Base-by-base conservation (phyloP, 2,888 invertebrate species). In the Drosophila emarginata region DNA sequence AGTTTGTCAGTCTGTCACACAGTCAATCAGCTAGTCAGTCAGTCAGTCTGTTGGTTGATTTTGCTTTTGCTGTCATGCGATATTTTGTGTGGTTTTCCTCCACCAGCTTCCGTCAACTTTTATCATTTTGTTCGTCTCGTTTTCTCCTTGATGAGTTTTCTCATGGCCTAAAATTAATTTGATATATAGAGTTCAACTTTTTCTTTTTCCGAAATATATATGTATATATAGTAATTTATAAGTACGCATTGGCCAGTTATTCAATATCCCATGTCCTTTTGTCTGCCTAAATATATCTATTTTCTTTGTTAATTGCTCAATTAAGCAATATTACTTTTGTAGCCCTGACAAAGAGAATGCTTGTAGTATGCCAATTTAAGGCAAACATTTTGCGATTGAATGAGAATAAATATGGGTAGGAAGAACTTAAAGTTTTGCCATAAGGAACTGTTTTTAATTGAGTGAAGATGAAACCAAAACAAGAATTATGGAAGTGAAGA, bases 231-330 rank as follows among this genome's bases (percentile, higher is more conserved):
- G 9, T 9, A 32, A 32, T 32, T 32, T 32, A 32, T 32, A 37
- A 37, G 45, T 45, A 11, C 4, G 4, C 21, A 45, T 45, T 45
- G 45, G 12, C 45, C 45, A 45, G 45, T 45, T 45, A 45, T 45
- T 45, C 45, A 45, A 45, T 45, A 45, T 21, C n/a, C 6, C 15
- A 50, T 21, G n/a, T 37, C 18, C 62, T 59, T 59, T 53, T 58
- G 40, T 21, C 60, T 71, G 54, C 36, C 26, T 14, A 7, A 40
- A 61, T 57, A 52, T 62, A 11, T 32, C 39, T 28, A 45, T 62
- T 76, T 88, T 86, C 66, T 70, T 80, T 71, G 73, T 84, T 84
- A 84, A 84, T 78, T 84, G 88, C 87, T 88, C 84, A 84, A 88
- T 84, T 84, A 88, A 80, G 88, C 84, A 87, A 88, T 78, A 70